Evolutionary conservation across 2,797 vertebrate species (phyloP).

Genomic region (Triplophysa bombifrons): DNA sequence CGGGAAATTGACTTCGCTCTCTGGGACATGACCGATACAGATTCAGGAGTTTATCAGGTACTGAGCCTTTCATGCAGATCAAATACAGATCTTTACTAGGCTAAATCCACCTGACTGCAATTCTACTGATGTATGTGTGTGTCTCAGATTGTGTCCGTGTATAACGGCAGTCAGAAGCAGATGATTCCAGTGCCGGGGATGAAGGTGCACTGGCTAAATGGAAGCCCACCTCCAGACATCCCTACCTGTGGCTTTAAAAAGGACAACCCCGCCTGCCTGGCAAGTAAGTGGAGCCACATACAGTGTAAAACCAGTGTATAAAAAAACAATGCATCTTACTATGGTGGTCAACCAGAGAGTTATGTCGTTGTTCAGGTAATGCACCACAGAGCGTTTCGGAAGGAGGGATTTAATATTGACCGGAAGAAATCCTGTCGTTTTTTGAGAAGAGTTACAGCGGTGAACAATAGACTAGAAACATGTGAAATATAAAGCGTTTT

Average conservation of each 20-base stretch:
- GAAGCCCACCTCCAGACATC: conserved; percentile 76
- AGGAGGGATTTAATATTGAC: too few relatives aligned
- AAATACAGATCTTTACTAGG: background rate
- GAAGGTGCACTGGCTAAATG: conserved; percentile 83
- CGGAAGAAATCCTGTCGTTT: too few relatives aligned
- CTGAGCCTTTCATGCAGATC: background rate
- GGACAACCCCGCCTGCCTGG: conserved; percentile 76
- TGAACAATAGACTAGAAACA: too few relatives aligned
- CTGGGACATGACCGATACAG: conserved; percentile 84
- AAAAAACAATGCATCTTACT: too few relatives aligned
- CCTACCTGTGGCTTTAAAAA: conserved; percentile 88
- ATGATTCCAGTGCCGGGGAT: conserved; percentile 74
- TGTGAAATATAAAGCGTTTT: too few relatives aligned
- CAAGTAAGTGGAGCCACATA: conserved; percentile 71
- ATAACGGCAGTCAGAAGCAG: conserved; percentile 82
- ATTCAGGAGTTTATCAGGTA: conserved; percentile 83
- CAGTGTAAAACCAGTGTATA: background rate
- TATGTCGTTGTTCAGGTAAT: too few relatives aligned
- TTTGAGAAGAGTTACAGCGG: too few relatives aligned
- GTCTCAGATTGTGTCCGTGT: conserved; percentile 82
- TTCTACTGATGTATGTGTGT: conserved; percentile 16
- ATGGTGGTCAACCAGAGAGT: too few relatives aligned
- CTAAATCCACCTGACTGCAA: background rate
- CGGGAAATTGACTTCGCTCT: conserved; percentile 87
- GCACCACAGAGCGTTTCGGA: too few relatives aligned